These are phyloP conservation scores for Ornithoptera alexandrae DNA, from an alignment of 2,888 invertebrate genomes.

Conservation along the genomic window DNA sequence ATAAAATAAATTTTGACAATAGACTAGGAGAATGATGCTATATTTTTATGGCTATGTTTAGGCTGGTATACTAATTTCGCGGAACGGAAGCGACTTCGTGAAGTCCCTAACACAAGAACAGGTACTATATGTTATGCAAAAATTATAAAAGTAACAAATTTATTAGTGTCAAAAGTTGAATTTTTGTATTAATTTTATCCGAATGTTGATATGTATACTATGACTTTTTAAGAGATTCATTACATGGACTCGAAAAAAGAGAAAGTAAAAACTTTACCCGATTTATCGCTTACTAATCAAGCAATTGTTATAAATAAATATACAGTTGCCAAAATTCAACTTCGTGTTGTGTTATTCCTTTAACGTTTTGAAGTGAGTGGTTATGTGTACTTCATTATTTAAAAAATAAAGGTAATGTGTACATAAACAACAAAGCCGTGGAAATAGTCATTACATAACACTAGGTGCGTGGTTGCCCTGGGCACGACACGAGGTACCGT, in stretches of 20 bases:
- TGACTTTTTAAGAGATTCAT: too few species aligned
- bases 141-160: background rate
- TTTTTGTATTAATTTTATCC: background rate
- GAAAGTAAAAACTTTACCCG: too few species aligned
- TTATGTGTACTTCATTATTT: too few species aligned
- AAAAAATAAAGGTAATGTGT: background rate
- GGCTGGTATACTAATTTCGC: slow-evolving; percentile 1
- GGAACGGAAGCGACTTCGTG: background rate
- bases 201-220: too few species aligned
- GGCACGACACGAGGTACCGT: slow-evolving; percentile 68
- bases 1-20: slow-evolving; percentile 23
- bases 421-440: slow-evolving; percentile 47
- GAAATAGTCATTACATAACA: slow-evolving; percentile 75
- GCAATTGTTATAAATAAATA: background rate
- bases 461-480: slow-evolving; percentile 64
- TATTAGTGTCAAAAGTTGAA: background rate
- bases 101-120: background rate
- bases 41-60: background rate
- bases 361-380: background rate
- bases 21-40: background rate
- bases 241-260: too few species aligned
- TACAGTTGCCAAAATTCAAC: background rate
- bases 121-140: background rate
- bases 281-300: background rate
- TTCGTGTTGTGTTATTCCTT: background rate